Percentiles rank a stretch among this genome's conserved stretches.
Evolutionary conservation across 2,113 vertebrate species (phyloP).

Genomic region (Atractosteus spatula): DNA sequence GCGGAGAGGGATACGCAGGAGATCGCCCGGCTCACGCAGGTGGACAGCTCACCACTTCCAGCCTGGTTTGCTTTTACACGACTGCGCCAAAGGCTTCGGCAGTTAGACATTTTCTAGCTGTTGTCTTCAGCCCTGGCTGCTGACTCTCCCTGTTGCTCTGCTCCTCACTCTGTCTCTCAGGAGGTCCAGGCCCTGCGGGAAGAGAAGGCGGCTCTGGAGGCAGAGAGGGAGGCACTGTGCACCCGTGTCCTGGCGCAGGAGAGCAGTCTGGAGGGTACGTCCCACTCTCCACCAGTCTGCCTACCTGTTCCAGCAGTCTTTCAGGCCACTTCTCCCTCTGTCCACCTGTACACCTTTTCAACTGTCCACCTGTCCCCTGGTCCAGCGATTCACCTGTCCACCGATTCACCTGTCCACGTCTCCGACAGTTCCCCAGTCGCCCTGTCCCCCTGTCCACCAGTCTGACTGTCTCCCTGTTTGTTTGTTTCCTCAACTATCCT

Average conservation of each 20-base stretch:
- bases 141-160: background rate
- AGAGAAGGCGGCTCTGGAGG: conserved; percentile 46
- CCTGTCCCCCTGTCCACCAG: background rate
- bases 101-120: background rate
- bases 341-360: background rate
- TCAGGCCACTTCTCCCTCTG: background rate
- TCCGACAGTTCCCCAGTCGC: no score
- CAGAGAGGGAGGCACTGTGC: conserved; percentile 50
- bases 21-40: conserved; percentile 54
- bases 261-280: conserved; percentile 49
- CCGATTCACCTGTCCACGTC: no score
- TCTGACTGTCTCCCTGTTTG: background rate
- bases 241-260: conserved; percentile 45
- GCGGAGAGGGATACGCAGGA: conserved; percentile 51
- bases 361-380: background rate
- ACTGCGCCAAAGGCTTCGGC: no score
- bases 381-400: no score
- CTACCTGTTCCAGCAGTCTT: background rate
- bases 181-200: conserved; percentile 49
- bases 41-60: conserved; percentile 4
- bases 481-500: background rate
- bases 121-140: background rate
- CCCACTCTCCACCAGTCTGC: background rate
- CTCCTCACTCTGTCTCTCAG: conserved; percentile 29
- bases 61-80: no score